phyloP scores from a whole-genome alignment of 35 echinoderm and acorn worm species.

The Strongylocentrotus purpuratus region DNA sequence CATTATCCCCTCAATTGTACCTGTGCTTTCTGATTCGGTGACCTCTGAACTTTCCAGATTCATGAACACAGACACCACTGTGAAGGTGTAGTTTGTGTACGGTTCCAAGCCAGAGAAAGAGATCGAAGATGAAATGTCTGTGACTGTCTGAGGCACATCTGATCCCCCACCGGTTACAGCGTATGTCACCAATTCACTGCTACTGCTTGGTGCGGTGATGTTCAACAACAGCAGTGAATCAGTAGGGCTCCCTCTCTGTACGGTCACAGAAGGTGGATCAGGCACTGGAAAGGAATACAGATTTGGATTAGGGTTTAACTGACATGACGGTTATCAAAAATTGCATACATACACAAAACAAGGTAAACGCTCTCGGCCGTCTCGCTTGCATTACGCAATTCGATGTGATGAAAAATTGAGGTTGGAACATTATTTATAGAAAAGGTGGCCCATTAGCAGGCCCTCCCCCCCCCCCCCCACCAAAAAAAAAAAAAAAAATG shows the following conservation, averaged over 20 bases:
- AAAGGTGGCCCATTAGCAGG: no score
- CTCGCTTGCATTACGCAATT: no score
- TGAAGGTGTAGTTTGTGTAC: neutral
- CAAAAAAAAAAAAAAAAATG: no score
- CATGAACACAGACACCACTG: neutral
- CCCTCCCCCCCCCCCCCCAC: no score
- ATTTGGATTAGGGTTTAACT: no score
- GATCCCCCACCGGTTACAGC: neutral
- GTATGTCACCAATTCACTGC: neutral
- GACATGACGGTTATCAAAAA: no score
- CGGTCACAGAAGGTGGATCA: neutral
- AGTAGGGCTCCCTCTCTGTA: neutral
- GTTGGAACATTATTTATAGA: no score
- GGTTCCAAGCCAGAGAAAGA: neutral
- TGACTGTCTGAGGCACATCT: neutral
- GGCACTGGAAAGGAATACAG: neutral
- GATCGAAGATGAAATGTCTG: neutral
- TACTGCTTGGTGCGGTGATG: neutral
- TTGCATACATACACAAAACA: no score
- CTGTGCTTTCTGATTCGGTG: neutral
- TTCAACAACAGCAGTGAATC: neutral
- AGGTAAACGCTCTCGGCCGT: no score
- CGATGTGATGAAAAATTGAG: no score
- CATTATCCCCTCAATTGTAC: neutral
- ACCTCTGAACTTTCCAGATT: neutral